Base-by-base conservation (phyloP, 2,888 invertebrate species). In the Matsumyia berberina region DNA sequence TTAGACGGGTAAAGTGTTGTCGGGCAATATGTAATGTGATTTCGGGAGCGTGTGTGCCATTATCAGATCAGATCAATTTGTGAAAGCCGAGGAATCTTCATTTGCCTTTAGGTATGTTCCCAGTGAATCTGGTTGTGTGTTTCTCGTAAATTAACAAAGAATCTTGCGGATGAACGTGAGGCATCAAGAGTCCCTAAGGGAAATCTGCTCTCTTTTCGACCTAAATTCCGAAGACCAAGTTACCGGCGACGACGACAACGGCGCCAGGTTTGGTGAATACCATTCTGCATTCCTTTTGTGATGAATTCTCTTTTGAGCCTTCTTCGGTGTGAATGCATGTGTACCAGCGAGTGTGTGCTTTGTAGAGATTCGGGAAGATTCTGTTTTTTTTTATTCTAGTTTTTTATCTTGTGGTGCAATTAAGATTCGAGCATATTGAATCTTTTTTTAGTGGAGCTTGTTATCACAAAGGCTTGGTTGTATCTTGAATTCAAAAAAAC, bases 191-290 rank as follows among this genome's bases (percentile, higher is more conserved):
- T 79, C 57, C 77, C 77, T 77, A 64, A 66, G 76, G 80, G 67
- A 74, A 77, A 77, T 70, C 70, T 64, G 62, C 44, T 70, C 64
- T 74, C 69, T 66, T 85, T 60, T 57, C 85, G 85, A 85, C 85
- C 85, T 80, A 85, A 85, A 85, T 85, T 80, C 85, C 85, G 76
- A 70, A 85, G 74, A 80, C 80, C 55, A 70, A 66, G 72, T 78
- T 73, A 67, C 62, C 53, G 64, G 49, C 64, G 79, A 46, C 62
- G 39, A 64, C 69, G 51, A 46, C 49, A 17, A 57, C 82, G 83
- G 85, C 85, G 85, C 85, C 85, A 85, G 85, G 80, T 79, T 74
- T 80, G 69, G 85, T 64, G 49, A 80, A 85, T 80, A 70, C 80
- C 80, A 76, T 85, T 85, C 85, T 70, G 70, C 85, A 76, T 85